A percentile compares a stretch with the other conserved stretches of the same genome.
phyloP scores from a whole-genome alignment of 1,140 invertebrate genomes.

The Gonatopus flavifemur region DNA sequence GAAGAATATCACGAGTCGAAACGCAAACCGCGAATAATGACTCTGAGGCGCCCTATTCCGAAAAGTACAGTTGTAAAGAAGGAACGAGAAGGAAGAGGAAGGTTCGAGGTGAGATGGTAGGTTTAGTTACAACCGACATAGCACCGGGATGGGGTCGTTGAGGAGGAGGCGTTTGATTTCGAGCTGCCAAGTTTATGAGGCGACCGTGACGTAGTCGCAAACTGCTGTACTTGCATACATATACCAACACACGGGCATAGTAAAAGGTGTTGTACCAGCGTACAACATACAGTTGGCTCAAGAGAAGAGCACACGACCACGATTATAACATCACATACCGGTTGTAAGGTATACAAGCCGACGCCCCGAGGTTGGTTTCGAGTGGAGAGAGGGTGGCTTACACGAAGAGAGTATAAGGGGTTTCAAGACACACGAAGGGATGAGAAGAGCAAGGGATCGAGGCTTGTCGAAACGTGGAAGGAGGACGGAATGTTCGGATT shows the following conservation, averaged over 20 bases:
- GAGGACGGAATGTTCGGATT: constrained; percentile 49
- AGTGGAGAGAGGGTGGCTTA: constrained; percentile 17
- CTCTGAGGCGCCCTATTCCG: no score
- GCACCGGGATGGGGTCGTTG: background rate
- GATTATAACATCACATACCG: constrained; percentile 48
- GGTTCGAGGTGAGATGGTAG: background rate
- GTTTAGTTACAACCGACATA: background rate
- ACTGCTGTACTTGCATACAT: constrained; percentile 16
- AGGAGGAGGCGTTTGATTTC: constrained; percentile 25
- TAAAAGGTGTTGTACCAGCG: constrained; percentile 5
- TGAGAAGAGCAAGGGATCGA: constrained; percentile 7
- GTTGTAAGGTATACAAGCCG: constrained; percentile 45
- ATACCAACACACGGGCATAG: background rate
- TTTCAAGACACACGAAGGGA: no score
- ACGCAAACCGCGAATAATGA: no score
- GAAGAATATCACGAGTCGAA: background rate
- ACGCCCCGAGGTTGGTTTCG: constrained; percentile 14
- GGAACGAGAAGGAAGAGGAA: background rate
- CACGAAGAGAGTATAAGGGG: constrained; percentile 1
- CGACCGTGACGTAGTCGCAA: constrained; percentile 33
- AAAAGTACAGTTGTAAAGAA: no score
- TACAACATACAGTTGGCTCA: constrained; percentile 15
- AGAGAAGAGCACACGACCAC: constrained; percentile 26
- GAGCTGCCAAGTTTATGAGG: constrained; percentile 32
- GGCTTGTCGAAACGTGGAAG: constrained; percentile 35